Percentiles rank a stretch among this genome's conserved stretches.
These are phyloP conservation scores for Hemitrygon akajei DNA, from an alignment of 2,797 vertebrate species.

Conservation along the genomic window DNA sequence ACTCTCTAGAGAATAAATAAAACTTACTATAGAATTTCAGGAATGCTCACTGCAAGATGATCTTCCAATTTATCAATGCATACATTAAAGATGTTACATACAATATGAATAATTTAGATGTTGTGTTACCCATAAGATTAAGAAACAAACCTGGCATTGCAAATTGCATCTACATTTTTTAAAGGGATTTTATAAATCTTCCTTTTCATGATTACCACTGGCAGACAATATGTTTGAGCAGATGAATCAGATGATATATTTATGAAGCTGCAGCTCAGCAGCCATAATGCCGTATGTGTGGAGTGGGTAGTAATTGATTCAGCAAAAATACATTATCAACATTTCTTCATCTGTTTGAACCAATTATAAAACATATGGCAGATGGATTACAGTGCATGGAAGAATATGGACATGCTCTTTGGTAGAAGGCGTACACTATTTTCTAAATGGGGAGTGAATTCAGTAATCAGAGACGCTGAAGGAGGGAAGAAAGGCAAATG, in stretches of 20 bases:
- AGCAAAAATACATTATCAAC: not conserved
- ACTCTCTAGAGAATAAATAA: constrained; percentile 43
- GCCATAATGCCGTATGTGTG: not conserved
- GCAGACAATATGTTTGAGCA: not conserved
- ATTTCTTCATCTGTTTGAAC: not conserved
- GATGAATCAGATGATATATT: not conserved
- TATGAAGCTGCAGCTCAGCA: not conserved
- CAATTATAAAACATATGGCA: not conserved
- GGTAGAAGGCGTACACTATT: too few species aligned
- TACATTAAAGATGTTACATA: not conserved
- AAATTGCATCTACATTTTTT: not conserved
- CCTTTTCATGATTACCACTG: constrained; percentile 1
- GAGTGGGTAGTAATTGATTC: not conserved
- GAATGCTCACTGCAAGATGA: not conserved
- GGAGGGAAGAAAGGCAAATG: too few species aligned
- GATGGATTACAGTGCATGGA: too few species aligned
- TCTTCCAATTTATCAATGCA: not conserved
- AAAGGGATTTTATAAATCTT: not conserved
- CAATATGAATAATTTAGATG: constrained; percentile 2
- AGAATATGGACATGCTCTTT: too few species aligned
- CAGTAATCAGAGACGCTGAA: too few species aligned
- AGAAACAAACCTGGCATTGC: not conserved
- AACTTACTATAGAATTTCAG: not conserved
- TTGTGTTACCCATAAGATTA: not conserved
- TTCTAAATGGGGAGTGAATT: too few species aligned